phyloP scores from a whole-genome alignment of 2,113 vertebrate genomes.

The cat (Felis catus) region F.catus_Fca126_mat1.0 CM031416.1:144874001-144874500 shows the following conservation, averaged over 20 bases:
- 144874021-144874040: neutral
- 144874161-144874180: neutral
- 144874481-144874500: neutral
- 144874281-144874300: neutral
- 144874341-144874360: neutral
- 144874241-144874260: neutral
- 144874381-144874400: neutral
- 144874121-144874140: neutral
- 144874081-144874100: neutral
- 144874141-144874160: neutral
- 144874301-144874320: neutral
- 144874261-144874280: neutral
- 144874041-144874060: neutral
- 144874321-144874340: neutral
- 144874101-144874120: rapidly evolving
- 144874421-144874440: neutral
- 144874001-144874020: neutral
- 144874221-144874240: neutral
- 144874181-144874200: neutral
- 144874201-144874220: neutral
- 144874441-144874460: neutral
- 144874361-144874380: neutral
- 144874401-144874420: neutral
- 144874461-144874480: neutral
- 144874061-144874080: neutral